These are phyloP conservation scores for Plemyria rubiginata DNA, from an alignment of 2,888 invertebrate species.

Conservation along the genomic window DNA sequence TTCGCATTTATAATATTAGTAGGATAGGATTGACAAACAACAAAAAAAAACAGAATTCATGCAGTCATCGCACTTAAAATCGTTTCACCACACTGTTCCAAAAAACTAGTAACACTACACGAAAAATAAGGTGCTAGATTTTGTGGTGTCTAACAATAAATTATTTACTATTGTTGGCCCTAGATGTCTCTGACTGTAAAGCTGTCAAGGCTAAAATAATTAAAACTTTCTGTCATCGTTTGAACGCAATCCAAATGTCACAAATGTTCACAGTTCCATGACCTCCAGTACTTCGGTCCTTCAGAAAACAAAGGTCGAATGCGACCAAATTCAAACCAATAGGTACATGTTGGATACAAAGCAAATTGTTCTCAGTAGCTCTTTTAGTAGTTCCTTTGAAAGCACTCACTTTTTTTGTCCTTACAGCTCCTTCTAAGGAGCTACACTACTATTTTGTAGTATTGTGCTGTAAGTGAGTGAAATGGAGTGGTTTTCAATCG, in stretches of 20 bases:
- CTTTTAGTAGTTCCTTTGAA: not conserved
- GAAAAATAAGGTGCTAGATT: no score
- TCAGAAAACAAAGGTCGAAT: not conserved
- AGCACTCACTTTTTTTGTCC: not conserved
- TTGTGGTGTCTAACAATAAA: no score
- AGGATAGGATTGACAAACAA: no score
- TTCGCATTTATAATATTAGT: no score
- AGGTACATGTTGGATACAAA: not conserved
- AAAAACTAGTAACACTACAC: no score
- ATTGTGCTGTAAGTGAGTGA: not conserved
- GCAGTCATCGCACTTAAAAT: no score
- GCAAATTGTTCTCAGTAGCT: not conserved
- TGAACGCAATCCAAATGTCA: not conserved
- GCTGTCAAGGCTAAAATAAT: not conserved
- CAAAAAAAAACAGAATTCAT: no score
- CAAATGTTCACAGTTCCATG: not conserved
- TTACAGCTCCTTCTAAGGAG: not conserved
- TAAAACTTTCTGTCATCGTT: not conserved
- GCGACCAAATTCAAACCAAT: not conserved
- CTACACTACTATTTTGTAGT: no score
- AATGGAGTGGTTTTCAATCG: constrained; percentile 8
- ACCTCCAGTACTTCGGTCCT: not conserved
- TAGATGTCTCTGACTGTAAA: no score
- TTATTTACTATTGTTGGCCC: no score
- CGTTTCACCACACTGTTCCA: no score